phyloP scores from a whole-genome alignment of 2,888 invertebrate genomes.

The Junonia oenone region DNA sequence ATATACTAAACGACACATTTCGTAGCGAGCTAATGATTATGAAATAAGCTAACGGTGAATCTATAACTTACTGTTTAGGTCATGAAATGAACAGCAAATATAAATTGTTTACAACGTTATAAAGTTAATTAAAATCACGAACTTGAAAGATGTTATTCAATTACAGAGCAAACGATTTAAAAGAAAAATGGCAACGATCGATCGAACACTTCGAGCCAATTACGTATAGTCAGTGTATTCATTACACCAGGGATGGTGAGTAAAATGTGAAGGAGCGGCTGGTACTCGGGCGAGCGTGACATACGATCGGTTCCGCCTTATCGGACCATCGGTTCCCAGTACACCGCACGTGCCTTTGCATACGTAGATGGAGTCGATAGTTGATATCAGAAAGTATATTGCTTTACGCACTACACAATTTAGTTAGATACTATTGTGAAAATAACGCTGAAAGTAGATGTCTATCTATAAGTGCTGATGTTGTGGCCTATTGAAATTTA shows the following conservation, averaged over 20 bases:
- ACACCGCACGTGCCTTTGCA: slow-evolving; percentile 63
- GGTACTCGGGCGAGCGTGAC: slow-evolving; percentile 57
- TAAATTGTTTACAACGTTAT: background rate
- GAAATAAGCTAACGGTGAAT: background rate
- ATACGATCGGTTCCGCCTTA: slow-evolving; percentile 59
- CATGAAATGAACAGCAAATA: background rate
- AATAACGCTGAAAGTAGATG: slow-evolving; percentile 18
- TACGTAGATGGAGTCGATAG: slow-evolving; percentile 55
- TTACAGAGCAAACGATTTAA: background rate
- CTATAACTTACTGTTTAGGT: background rate
- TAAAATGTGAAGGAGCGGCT: slow-evolving; percentile 54
- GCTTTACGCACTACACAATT: slow-evolving; percentile 43
- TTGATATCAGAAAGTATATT: slow-evolving; percentile 53
- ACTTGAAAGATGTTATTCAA: background rate
- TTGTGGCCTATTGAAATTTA: background rate
- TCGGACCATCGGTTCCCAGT: slow-evolving; percentile 54
- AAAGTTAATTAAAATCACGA: background rate
- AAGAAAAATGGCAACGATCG: background rate
- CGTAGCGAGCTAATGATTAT: background rate
- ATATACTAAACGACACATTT: background rate
- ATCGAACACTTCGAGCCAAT: slow-evolving; percentile 41
- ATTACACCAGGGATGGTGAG: slow-evolving; percentile 56
- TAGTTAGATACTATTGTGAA: slow-evolving; percentile 31
- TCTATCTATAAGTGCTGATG: slow-evolving; percentile 8
- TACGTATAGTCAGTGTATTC: slow-evolving; percentile 59